Evolutionary conservation across 35 echinoderm and acorn worm species (phyloP).

Genomic region (Patiria miniata): DNA sequence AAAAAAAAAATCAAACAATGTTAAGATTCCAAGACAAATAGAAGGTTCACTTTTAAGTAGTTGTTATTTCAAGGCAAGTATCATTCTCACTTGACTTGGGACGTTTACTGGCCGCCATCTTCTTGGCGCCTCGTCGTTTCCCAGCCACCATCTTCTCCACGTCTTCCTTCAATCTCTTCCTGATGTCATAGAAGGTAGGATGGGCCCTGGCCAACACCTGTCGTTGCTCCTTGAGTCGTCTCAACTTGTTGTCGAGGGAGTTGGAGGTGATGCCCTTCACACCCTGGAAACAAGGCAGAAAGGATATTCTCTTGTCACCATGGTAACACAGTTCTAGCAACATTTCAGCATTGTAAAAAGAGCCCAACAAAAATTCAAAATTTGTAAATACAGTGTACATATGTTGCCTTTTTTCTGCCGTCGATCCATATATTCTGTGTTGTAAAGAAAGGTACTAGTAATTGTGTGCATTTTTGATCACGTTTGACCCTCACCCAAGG

Average conservation of each 20-base stretch:
- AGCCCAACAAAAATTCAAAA: neutral
- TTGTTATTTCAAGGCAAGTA: neutral
- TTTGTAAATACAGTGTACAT: no score
- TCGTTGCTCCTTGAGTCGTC: conserved; percentile 73
- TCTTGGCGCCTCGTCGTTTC: conserved; percentile 16
- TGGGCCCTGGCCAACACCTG: conserved; percentile 67
- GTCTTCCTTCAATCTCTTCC: conserved; percentile 59
- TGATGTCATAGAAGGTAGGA: conserved; percentile 76
- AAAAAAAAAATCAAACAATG: no score
- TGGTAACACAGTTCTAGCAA: no score
- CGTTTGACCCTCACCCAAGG: no score
- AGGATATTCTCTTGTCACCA: neutral
- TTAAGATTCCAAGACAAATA: no score
- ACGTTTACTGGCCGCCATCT: neutral
- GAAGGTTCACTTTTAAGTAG: no score
- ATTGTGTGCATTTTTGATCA: no score
- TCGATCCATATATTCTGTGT: no score
- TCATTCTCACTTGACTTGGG: neutral
- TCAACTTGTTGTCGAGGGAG: conserved; percentile 77
- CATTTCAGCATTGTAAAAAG: no score
- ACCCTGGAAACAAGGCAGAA: conserved; percentile 57
- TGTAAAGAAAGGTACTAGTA: no score
- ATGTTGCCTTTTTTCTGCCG: no score
- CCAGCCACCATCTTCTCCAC: conserved; percentile 16
- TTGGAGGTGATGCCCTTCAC: conserved; percentile 73